These are phyloP conservation scores for Drosophila austrosaltans DNA, from an alignment of 2,888 invertebrate genomes.

Conservation along the genomic window DNA sequence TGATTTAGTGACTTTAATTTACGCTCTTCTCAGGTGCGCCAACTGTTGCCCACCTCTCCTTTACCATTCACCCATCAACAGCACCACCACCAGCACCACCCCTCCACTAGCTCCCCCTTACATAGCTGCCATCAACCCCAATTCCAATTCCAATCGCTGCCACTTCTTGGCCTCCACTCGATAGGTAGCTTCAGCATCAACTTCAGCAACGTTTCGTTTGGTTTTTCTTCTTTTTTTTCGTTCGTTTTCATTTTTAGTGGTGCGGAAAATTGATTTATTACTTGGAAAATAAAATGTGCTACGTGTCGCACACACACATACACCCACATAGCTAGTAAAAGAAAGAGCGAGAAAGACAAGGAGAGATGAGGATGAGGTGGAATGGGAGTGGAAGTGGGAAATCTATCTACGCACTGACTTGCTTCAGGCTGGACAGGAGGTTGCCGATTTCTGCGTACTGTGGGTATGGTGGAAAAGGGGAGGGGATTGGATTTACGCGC, in stretches of 20 bases:
- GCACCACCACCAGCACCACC: conserved; percentile 15
- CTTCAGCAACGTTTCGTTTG: conserved; percentile 60
- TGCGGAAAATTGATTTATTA: conserved; percentile 80
- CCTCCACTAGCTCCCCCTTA: conserved; percentile 38
- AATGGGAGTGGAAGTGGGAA: conserved; percentile 7
- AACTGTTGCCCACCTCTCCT: conserved; percentile 65
- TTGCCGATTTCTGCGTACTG: background rate
- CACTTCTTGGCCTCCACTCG: conserved; percentile 22
- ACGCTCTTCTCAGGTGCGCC: conserved; percentile 78
- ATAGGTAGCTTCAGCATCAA: conserved; percentile 43
- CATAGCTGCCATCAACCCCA: conserved; percentile 21
- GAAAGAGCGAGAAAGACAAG: conserved; percentile 14
- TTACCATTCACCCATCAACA: background rate
- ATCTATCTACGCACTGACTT: conserved; percentile 43
- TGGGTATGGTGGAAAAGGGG: background rate
- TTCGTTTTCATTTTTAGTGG: conserved; percentile 81
- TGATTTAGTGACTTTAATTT: conserved; percentile 81
- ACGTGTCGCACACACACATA: conserved; percentile 73
- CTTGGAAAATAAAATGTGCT: conserved; percentile 80
- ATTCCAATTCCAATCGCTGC: conserved; percentile 12
- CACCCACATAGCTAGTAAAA: conserved; percentile 10
- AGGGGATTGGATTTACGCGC: conserved; percentile 60
- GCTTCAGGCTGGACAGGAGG: conserved; percentile 46
- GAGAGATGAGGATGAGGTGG: conserved; percentile 32
- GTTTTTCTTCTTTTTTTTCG: conserved; percentile 35